A percentile compares a stretch with the other conserved stretches of the same genome.
These are phyloP conservation scores for Pardosa pseudoannulata DNA, from an alignment of 2,888 invertebrate species.

Conservation along the genomic window DNA sequence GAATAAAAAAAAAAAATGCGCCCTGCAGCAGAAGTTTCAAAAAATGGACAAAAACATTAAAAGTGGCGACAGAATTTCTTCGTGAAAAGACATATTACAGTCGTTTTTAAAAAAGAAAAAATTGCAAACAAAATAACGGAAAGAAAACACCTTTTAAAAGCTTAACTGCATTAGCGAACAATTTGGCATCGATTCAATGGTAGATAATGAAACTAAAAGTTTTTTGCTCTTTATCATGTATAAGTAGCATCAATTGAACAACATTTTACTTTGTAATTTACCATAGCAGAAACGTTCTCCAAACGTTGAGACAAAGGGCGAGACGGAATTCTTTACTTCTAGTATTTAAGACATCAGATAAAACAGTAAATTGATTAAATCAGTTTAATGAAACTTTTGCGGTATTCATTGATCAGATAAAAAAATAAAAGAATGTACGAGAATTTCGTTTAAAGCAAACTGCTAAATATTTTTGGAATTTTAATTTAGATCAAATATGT, in stretches of 20 bases:
- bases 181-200: constrained; percentile 52
- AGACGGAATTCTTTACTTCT: background rate
- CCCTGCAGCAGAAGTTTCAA: no score
- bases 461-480: background rate
- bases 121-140: constrained; percentile 14
- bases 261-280: constrained; percentile 2
- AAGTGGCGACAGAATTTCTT: no score
- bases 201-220: constrained; percentile 17
- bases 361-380: constrained; percentile 41
- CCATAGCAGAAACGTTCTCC: background rate
- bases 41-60: no score
- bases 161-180: constrained; percentile 43
- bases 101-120: background rate
- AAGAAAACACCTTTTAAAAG: constrained; percentile 31
- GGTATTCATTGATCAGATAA: background rate
- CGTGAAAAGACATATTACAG: no score
- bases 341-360: background rate
- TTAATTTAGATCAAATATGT: background rate
- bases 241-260: background rate
- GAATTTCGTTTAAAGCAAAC: background rate
- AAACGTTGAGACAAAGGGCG: background rate
- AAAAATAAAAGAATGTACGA: background rate
- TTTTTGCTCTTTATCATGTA: background rate
- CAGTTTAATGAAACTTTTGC: constrained; percentile 20
- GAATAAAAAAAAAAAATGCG: no score